These are phyloP conservation scores for Megaleporinus macrocephalus DNA, from an alignment of 2,113 vertebrate species.

Conservation along the genomic window DNA sequence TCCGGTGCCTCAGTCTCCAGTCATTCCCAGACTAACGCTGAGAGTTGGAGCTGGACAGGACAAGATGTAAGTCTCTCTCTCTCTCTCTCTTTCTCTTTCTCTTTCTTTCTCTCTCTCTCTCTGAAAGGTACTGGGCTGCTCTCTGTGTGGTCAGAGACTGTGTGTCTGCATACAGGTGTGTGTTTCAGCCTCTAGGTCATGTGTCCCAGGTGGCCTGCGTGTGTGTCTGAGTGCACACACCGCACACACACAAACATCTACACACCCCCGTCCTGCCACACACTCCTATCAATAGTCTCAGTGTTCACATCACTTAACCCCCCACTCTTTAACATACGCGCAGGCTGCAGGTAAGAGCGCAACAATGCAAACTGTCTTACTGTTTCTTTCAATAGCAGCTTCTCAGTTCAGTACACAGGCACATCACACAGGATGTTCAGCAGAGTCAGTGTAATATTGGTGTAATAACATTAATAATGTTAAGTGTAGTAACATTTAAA, in stretches of 20 bases:
- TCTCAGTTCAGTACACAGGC: no score
- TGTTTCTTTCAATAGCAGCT: no score
- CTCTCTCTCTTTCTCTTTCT: constrained; percentile 20
- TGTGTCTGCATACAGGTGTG: constrained; percentile 60
- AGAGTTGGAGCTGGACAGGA: constrained; percentile 96
- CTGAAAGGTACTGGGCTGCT: constrained; percentile 64
- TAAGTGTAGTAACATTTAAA: no score
- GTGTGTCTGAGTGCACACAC: constrained; percentile 40
- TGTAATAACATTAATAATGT: no score
- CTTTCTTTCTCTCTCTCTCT: background rate
- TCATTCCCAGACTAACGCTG: constrained; percentile 95
- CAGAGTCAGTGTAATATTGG: no score
- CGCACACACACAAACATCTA: constrained; percentile 35
- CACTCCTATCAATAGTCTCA: constrained; percentile 57
- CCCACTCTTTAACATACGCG: constrained; percentile 55
- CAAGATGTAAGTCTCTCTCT: constrained; percentile 89
- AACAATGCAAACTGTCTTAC: no score
- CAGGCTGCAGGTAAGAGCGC: constrained; percentile 9
- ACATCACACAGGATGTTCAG: no score
- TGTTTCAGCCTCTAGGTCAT: constrained; percentile 60
- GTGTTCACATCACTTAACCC: constrained; percentile 62
- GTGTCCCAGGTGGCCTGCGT: constrained; percentile 50
- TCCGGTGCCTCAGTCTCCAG: constrained; percentile 85
- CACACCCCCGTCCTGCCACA: constrained; percentile 44
- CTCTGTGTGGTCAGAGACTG: constrained; percentile 65